Percentiles rank a stretch among this genome's conserved stretches.
phyloP scores from a whole-genome alignment of 1,140 invertebrate genomes.

The Drosophila bocki region DNA sequence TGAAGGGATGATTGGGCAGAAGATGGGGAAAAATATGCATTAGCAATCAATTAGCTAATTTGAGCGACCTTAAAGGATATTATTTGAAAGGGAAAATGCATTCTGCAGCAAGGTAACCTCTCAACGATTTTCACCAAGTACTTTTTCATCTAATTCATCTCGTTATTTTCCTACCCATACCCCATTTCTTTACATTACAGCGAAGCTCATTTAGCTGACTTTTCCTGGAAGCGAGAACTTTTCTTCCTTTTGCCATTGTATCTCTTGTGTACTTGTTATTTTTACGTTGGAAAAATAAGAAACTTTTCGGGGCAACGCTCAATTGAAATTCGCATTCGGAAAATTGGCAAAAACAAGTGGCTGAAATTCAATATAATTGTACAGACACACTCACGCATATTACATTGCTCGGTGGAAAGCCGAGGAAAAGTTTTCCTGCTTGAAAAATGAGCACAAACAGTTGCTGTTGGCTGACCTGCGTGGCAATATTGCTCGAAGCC shows the following conservation, averaged over 20 bases:
- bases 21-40: background rate
- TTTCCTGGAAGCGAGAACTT: conserved; percentile 18
- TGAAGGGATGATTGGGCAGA: background rate
- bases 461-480: conserved; percentile 26
- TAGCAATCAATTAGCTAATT: conserved; percentile 5
- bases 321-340: conserved; percentile 70
- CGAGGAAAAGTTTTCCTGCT: conserved; percentile 23
- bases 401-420: conserved; percentile 1
- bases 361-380: conserved; percentile 60
- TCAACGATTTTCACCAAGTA: background rate
- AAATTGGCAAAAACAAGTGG: conserved; percentile 61
- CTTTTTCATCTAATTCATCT: background rate
- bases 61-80: background rate
- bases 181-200: background rate
- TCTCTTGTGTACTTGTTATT: conserved; percentile 20
- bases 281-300: conserved; percentile 7
- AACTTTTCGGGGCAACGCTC: conserved; percentile 57
- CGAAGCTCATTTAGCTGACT: conserved; percentile 1
- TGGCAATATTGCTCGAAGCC: conserved; percentile 48
- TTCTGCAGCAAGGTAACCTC: background rate
- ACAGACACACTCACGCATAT: conserved; percentile 3
- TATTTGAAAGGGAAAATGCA: background rate
- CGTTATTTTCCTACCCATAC: background rate
- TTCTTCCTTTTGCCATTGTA: conserved; percentile 2
- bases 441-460: conserved; percentile 66